Conservation (phyloP, 1,140 invertebrate species). For the Ridgeia piscesae region DNA sequence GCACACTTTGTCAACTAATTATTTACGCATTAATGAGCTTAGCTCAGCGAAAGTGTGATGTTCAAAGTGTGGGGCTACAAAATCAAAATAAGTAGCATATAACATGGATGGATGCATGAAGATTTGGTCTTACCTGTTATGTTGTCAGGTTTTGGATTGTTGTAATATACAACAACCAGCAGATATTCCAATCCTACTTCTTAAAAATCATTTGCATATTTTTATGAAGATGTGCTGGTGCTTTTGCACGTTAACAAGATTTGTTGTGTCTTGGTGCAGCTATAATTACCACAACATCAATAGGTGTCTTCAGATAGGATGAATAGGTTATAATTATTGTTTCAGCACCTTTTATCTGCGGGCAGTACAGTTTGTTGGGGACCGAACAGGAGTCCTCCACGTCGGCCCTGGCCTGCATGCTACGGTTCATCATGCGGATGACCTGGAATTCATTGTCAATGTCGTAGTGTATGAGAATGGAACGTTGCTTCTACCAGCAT, state of each 20-base stretch:
- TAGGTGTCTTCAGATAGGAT: neutral
- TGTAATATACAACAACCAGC: too few relatives aligned
- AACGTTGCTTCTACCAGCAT: constrained; percentile 35
- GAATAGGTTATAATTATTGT: neutral
- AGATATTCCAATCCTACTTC: neutral
- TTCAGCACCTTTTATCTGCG: neutral
- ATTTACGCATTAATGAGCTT: neutral
- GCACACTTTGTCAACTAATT: neutral
- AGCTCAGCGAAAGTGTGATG: neutral
- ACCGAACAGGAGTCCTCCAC: constrained; percentile 41
- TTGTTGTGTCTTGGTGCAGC: neutral
- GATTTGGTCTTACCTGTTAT: neutral
- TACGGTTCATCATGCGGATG: constrained; percentile 38
- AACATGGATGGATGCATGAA: neutral
- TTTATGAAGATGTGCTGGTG: neutral
- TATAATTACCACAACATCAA: neutral
- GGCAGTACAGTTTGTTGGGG: constrained; percentile 28
- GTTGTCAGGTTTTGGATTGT: neutral
- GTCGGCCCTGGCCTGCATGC: constrained; percentile 38
- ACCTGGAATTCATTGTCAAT: constrained; percentile 41
- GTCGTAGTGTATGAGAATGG: constrained; percentile 43
- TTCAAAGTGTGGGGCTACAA: too few relatives aligned
- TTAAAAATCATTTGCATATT: neutral
- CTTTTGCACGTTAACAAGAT: neutral
- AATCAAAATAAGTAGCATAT: neutral